phyloP scores from a whole-genome alignment of 2,888 invertebrate genomes.

The Heliconius erato region DNA sequence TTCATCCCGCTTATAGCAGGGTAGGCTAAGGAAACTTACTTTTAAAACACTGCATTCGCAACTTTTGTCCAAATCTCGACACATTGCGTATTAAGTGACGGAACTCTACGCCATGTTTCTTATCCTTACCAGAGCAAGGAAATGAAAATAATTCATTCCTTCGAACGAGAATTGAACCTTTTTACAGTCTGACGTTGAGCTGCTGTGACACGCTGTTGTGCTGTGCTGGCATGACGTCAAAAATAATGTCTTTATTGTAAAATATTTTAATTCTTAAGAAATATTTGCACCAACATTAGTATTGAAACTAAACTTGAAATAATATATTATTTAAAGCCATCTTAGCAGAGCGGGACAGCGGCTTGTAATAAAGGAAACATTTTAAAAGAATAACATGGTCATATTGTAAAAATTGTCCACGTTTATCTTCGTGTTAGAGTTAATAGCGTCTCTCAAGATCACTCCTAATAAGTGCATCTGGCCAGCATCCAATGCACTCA shows the following conservation, averaged over 20 bases:
- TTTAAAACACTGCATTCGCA: background rate
- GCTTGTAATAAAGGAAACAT: background rate
- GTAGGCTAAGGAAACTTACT: background rate
- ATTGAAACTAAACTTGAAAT: background rate
- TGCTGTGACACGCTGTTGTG: too few species aligned
- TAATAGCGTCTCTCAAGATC: slow-evolving; percentile 32
- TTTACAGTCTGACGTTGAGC: too few species aligned
- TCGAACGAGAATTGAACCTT: background rate
- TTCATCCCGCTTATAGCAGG: background rate
- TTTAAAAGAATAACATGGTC: background rate
- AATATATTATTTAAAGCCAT: background rate
- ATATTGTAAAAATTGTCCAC: slow-evolving; percentile 4
- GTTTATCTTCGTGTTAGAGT: slow-evolving; percentile 1
- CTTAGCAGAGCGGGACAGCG: background rate
- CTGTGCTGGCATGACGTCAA: too few species aligned
- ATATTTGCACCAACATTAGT: too few species aligned
- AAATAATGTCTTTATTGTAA: too few species aligned
- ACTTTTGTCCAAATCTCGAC: background rate
- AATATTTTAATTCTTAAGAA: too few species aligned
- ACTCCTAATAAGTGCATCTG: slow-evolving; percentile 37
- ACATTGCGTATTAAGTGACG: background rate
- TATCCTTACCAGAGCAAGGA: background rate
- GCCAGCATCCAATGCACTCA: slow-evolving; percentile 38
- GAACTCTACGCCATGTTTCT: background rate
- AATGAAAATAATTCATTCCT: too few species aligned